phyloP scores from a whole-genome alignment of 2,888 invertebrate genomes.

The Acanthosoma haemorrhoidale region DNA sequence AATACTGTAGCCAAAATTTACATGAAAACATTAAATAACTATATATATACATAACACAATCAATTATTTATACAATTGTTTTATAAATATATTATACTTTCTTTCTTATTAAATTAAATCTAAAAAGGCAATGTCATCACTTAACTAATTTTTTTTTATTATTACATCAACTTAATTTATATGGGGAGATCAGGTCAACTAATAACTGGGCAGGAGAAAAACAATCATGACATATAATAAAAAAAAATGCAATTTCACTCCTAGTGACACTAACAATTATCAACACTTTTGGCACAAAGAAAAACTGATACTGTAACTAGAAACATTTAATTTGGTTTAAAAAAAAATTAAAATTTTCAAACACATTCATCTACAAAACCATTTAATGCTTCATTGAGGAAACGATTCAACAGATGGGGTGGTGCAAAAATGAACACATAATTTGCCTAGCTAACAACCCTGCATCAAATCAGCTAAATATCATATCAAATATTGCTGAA shows the following conservation, averaged over 20 bases:
- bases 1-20: slow-evolving; percentile 10
- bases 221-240: too few species aligned
- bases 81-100: slow-evolving; percentile 1
- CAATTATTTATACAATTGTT: slow-evolving; percentile 7
- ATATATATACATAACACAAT: slow-evolving; percentile 2
- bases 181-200: neutral
- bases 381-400: too few species aligned
- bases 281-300: too few species aligned
- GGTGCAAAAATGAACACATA: too few species aligned
- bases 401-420: too few species aligned
- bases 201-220: slow-evolving; percentile 6
- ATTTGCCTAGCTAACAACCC: too few species aligned
- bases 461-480: too few species aligned
- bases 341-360: neutral
- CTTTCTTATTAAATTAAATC: neutral
- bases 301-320: too few species aligned
- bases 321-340: neutral
- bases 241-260: too few species aligned
- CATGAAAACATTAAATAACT: slow-evolving; percentile 7
- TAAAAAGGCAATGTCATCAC: neutral
- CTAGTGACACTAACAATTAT: too few species aligned
- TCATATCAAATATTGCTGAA: too few species aligned
- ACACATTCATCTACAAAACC: too few species aligned
- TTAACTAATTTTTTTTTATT: slow-evolving; percentile 1
- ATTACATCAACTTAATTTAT: slow-evolving; percentile 7